Evolutionary conservation across 2,113 vertebrate species (phyloP), one percentile per base, ranked within the genome.

Genomic region (Pollimyrus isidori): DNA sequence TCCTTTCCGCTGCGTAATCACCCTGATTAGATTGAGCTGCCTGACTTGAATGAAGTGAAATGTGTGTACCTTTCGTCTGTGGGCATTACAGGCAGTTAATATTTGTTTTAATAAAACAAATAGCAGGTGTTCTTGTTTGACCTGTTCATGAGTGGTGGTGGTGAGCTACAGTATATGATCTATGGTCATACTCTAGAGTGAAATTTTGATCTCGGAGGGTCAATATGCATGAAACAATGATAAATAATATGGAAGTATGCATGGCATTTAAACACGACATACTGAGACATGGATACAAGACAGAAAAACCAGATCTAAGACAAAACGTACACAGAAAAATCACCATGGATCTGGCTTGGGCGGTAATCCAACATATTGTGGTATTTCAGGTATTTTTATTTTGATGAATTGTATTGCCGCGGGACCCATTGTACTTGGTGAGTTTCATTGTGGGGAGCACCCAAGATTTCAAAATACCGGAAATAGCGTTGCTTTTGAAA

Each of bases 71-170:
- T 30, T 9, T 65, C 58, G 1, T 69, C 62, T 69, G 1, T 69
- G 30, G 62, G 62, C 11, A 30, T 69, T 30, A 69, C 10, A 69
- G n/a, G n/a, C 62, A 26, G 62, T 69, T 69, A 69, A 69, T 69
- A 69, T 69, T 69, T 69, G 62, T 13, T 69, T 69, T 69, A 30
- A 69, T 69, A 69, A 69, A 69, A n/a, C n/a, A 69, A 69, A 69
- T 13, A 69, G 62, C 62, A 30, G 62, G 62, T 69, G 62, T 69
- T 69, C 62, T 69, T 10, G 62, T 69, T 69, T 69, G 62, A 46
- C 82, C 17, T 35, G 62, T 56, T 69, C 62, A 39, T 80, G 46
- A 30, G 26, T 39, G 86, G 53, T 84, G 90, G 90, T 46, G 87
- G 84, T 53, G 9, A 69, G 62, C n/a, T 30, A 15, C 10, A 30